Conservation (phyloP, 2,888 invertebrate species). For the Dastarcus helophoroides region DNA sequence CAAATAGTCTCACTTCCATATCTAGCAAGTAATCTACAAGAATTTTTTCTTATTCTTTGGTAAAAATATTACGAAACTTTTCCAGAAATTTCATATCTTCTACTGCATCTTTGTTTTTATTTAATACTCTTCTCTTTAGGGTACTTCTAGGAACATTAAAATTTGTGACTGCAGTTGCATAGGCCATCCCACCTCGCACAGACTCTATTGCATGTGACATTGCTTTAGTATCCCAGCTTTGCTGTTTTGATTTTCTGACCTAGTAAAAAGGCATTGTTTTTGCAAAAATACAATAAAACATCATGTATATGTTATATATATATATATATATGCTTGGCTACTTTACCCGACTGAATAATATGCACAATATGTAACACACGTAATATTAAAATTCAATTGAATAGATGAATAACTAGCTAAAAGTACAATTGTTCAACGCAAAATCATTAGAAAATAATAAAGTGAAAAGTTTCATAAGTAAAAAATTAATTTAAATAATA, state of each 20-base stretch:
- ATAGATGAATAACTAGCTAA: too few species aligned
- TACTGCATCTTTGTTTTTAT: not conserved
- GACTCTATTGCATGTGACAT: not conserved
- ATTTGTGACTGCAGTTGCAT: constrained; percentile 1
- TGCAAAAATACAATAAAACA: too few species aligned
- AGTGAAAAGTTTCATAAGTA: too few species aligned
- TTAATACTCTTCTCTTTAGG: not conserved
- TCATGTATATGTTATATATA: too few species aligned
- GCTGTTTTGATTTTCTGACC: not conserved
- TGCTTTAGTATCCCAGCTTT: constrained; percentile 1
- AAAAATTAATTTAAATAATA: too few species aligned
- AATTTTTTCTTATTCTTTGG: not conserved
- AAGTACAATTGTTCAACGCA: too few species aligned
- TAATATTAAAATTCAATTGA: too few species aligned
- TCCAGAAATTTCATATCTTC: not conserved
- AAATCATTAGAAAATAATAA: too few species aligned
- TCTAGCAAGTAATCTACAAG: not conserved
- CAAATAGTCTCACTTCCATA: constrained; percentile 1
- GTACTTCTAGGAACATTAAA: constrained; percentile 1
- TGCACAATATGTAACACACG: too few species aligned
- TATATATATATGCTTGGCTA: too few species aligned
- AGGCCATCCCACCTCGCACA: constrained; percentile 1
- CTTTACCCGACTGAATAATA: too few species aligned
- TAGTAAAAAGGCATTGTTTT: constrained; percentile 1
- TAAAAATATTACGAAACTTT: constrained; percentile 1